These are phyloP conservation scores for Sericinus montela DNA, from an alignment of 2,888 invertebrate species.

Conservation along the genomic window DNA sequence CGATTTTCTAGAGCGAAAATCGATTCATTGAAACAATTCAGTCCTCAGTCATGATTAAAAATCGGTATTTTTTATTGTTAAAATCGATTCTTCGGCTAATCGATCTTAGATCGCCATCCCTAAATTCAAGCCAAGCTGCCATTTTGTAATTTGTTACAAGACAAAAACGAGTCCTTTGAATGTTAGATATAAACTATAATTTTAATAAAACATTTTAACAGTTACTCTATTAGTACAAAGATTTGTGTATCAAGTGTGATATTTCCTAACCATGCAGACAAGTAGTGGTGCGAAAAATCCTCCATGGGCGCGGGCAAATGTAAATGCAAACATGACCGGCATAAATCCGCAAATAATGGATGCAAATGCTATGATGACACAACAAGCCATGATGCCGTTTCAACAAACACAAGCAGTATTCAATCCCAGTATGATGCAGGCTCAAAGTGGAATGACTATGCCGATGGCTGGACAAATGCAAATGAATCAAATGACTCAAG, in stretches of 20 bases:
- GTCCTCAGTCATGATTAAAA: no score
- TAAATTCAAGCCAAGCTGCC: no score
- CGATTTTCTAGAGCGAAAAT: no score
- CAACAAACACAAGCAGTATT: conserved; percentile 84
- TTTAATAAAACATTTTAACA: background rate
- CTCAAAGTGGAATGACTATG: conserved; percentile 78
- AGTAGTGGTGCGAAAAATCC: conserved; percentile 87
- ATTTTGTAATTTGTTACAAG: conserved; percentile 6
- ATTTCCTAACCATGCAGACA: conserved; percentile 54
- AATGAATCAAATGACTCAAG: conserved; percentile 81
- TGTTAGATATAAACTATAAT: no score
- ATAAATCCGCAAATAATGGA: conserved; percentile 84
- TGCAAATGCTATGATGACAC: conserved; percentile 82
- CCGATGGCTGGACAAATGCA: conserved; percentile 78
- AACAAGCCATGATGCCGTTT: conserved; percentile 85
- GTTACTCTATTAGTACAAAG: background rate
- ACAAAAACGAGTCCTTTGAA: no score
- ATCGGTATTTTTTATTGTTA: no score
- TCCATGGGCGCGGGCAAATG: conserved; percentile 86
- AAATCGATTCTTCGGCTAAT: no score
- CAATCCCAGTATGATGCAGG: conserved; percentile 84
- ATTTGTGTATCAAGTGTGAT: background rate
- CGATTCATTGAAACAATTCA: no score
- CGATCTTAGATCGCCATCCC: no score
- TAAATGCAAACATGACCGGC: conserved; percentile 77